phyloP scores from a whole-genome alignment of 2,113 vertebrate species.

The Gambusia holbrooki region DNA sequence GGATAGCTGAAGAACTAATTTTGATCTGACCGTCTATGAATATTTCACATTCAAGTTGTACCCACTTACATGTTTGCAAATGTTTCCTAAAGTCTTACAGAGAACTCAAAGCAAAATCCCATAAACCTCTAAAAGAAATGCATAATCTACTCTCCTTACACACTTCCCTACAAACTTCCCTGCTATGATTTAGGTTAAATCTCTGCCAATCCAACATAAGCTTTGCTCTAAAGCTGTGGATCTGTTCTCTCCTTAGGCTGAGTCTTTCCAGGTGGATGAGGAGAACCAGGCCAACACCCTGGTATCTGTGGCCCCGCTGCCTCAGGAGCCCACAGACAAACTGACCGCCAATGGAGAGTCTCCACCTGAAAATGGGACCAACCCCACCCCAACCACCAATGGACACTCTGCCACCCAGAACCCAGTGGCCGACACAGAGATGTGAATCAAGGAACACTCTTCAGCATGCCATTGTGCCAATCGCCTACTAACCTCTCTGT shows the following conservation, averaged over 20 bases:
- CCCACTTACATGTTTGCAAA: background rate
- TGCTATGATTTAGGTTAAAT: background rate
- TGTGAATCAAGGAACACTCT: constrained; percentile 71
- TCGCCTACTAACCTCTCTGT: constrained; percentile 26
- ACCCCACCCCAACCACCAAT: constrained; percentile 78
- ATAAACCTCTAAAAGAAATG: constrained; percentile 41
- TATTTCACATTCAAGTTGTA: background rate
- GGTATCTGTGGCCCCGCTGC: constrained; percentile 80
- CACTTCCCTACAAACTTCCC: background rate
- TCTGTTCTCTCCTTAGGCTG: constrained; percentile 68
- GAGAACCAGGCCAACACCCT: constrained; percentile 88
- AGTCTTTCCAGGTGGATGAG: constrained; percentile 86
- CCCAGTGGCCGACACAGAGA: constrained; percentile 85
- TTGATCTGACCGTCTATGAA: background rate
- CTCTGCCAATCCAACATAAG: background rate
- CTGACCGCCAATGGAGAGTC: constrained; percentile 83
- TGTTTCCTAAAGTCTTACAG: background rate
- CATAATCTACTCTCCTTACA: constrained; percentile 21
- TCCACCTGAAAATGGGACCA: constrained; percentile 85
- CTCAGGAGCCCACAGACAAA: constrained; percentile 83
- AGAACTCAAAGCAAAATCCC: constrained; percentile 35
- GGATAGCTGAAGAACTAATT: background rate
- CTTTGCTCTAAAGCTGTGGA: background rate
- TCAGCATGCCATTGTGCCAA: background rate
- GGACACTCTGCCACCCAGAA: constrained; percentile 81